Evolutionary conservation across 2,797 vertebrate genomes (phyloP), one percentile per base, ranked within the genome.

Genomic region (Calcarius lapponicus): DNA sequence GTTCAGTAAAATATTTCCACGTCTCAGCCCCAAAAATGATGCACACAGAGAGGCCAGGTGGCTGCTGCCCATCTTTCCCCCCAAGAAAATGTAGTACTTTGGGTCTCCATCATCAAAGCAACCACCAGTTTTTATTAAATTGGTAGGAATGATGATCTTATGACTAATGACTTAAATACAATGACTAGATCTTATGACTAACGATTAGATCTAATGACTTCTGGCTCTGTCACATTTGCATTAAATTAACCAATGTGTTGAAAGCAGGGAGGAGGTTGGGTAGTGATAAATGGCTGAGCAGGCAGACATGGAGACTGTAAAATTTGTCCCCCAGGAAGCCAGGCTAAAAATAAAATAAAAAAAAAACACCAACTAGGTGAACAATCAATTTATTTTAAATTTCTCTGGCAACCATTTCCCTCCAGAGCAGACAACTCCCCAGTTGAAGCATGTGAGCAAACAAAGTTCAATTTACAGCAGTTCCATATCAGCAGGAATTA

Each of bases 121-220:
- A 88, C 32, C 47, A 78, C 21, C 25, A 65, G 28, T n/a, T 95
- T 61, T 87, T 80, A 89, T 91, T 53, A 45, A 16, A 79, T 79
- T 64, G 67, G 38, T 58, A 84, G 80, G 6, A 81, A 87, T 2
- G 5, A 88, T 91, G 72, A 91, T 95, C 91, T 90, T 80, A 91
- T 93, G 92, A 95, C 85, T 95, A 95, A 95, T 25, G 54, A 91
- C 75, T 95, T 91, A 60, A 73, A 88, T 64, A n/a, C 83, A 94
- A 92, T 91, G 61, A 93, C 87, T 95, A 74, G 91, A 88, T 95
- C 87, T 93, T 61, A 96, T 95, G 93, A 94, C 86, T 95, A 95
- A 95, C 60, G 32, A 91, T 69, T 92, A 83, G 90, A 88, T 92
- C 73, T 90, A 96, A 96, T 93, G 76, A 91, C 80, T 96, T 81